Conservation (phyloP, 2,797 vertebrate species). For the Manis pentadactyla region DNA sequence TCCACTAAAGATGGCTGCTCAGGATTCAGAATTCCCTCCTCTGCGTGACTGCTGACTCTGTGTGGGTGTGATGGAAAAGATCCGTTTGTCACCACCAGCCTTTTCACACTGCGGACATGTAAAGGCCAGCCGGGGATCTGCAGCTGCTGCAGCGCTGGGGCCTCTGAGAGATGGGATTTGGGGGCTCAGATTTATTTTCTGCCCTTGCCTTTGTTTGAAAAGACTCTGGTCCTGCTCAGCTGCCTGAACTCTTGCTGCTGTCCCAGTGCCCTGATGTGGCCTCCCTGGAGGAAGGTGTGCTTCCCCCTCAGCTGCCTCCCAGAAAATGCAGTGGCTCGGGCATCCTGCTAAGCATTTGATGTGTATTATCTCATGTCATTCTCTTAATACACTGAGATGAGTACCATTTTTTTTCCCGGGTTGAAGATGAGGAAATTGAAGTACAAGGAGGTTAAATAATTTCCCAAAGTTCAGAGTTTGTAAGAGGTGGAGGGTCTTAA, state of each 20-base stretch:
- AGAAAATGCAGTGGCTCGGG: background rate
- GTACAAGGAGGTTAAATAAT: background rate
- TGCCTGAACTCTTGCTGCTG: background rate
- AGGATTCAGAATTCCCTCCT: background rate
- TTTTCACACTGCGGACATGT: constrained; percentile 63
- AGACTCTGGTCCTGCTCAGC: constrained; percentile 55
- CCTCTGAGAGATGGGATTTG: constrained; percentile 65
- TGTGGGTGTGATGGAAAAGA: constrained; percentile 71
- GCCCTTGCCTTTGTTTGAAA: constrained; percentile 60
- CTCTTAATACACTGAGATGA: background rate
- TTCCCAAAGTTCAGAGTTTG: background rate
- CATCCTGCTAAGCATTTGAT: background rate
- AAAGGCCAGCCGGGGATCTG: constrained; percentile 66
- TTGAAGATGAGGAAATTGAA: background rate
- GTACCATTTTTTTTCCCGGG: background rate
- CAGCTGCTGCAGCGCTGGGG: constrained; percentile 74
- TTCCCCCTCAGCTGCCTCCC: background rate
- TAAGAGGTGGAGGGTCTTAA: background rate
- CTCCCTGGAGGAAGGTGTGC: background rate
- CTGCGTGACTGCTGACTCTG: background rate
- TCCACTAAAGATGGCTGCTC: background rate
- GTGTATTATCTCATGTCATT: background rate
- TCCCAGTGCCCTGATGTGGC: background rate
- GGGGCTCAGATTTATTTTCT: constrained; percentile 78
- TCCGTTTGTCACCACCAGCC: constrained; percentile 45